phyloP scores from a whole-genome alignment of 2,113 vertebrate genomes.

The Turnix velox region DNA sequence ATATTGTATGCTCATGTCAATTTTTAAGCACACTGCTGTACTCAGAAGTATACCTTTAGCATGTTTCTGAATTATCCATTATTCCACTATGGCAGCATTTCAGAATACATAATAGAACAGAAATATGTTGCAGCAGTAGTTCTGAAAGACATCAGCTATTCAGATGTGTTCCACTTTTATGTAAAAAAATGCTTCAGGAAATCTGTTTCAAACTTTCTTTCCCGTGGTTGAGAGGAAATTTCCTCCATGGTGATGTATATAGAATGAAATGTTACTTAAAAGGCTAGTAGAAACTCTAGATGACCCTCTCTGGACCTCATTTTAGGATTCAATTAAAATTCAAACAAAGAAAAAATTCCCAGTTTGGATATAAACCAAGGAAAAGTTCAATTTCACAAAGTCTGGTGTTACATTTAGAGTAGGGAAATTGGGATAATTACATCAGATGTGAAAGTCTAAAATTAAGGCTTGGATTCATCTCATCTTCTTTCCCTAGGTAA shows the following conservation, averaged over 20 bases:
- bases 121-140: background rate
- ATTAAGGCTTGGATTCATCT: background rate
- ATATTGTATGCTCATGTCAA: background rate
- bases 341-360: background rate
- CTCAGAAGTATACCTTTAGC: background rate
- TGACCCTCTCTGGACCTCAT: background rate
- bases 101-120: background rate
- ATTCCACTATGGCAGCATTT: background rate
- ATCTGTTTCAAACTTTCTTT: background rate
- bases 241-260: background rate
- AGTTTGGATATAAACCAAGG: background rate
- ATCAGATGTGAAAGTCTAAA: background rate
- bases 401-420: background rate
- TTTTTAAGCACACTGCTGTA: background rate
- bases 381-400: background rate
- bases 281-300: background rate
- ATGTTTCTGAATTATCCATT: background rate
- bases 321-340: conserved; percentile 21
- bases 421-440: background rate
- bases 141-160: background rate
- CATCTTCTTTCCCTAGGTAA: background rate
- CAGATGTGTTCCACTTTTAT: background rate
- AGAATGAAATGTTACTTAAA: background rate
- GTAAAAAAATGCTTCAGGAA: background rate
- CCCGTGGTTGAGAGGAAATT: background rate